Evolutionary conservation across 2,888 invertebrate genomes (phyloP), one percentile per base, ranked within the genome.

Genomic region (Sisyra nigra): DNA sequence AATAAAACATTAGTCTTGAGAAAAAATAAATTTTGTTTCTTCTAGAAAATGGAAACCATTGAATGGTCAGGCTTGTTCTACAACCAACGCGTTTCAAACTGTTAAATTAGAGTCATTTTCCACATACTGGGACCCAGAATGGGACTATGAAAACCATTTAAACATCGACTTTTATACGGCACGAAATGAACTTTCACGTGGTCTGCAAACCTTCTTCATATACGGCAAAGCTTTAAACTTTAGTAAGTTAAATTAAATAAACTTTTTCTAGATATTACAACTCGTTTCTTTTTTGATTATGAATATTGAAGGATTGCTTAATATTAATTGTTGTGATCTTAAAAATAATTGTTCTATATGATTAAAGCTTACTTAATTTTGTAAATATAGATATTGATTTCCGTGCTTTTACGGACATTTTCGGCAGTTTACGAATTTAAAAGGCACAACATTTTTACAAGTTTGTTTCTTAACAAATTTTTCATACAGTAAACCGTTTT

Each of bases 161-260:
- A 68, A 0, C 68, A 66, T 19, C 71, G 62, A 59, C 68, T 79
- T 71, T 52, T 77, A 74, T 48, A 68, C 73, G 56, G 83, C 84
- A 83, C 79, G 82, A 55, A 79, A 77, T 51, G 70, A 77, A 40
- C 80, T 86, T 80, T 69, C 78, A 13, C 73, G 71, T 40, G 81
- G 84, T 1, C 62, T 86, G 7, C 74, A 82, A 53, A 81, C 80
- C 50, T 84, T 84, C 57, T 76, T 76, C 13, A 78, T 84, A 65
- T 78, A 80, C 55, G 74, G 76, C 47, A 79, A 83, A 57, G 76
- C 80, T 47, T 83, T 86, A 58, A 78, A 85, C 53, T 86, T 86
- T 60, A 65, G 86, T 86, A 62, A 74, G 10, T 33, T 24, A 9
- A 9, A 11, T 15, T 6, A 15, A 40, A 2, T 14, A 30, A 19